Evolutionary conservation across 1,140 invertebrate genomes (phyloP).

Genomic region (Lethocerus indicus): DNA sequence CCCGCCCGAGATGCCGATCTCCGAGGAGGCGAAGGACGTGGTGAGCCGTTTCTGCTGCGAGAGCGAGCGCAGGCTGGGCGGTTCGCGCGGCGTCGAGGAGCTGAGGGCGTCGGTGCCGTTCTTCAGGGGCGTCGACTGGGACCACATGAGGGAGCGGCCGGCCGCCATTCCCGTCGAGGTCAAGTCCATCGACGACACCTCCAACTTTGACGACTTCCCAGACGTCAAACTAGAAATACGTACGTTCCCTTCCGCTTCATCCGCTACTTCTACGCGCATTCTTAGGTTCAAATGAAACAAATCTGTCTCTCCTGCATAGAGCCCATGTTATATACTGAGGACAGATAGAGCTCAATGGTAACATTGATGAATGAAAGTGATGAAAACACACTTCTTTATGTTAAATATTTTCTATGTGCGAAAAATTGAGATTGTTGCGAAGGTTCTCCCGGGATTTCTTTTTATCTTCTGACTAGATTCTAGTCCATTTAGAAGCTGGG

Average conservation of each 20-base stretch:
- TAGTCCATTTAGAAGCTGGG: too few relatives aligned
- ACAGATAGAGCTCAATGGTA: too few relatives aligned
- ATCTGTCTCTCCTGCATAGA: too few relatives aligned
- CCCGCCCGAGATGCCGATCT: conserved; percentile 97
- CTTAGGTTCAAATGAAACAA: background rate
- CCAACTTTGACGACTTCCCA: conserved; percentile 99
- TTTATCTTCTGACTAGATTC: too few relatives aligned
- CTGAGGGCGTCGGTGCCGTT: conserved; percentile 40
- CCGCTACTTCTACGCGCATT: conserved; percentile 1
- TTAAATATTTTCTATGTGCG: too few relatives aligned
- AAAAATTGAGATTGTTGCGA: too few relatives aligned
- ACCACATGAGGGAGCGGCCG: conserved; percentile 89
- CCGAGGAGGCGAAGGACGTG: conserved; percentile 76
- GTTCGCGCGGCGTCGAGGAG: conserved; percentile 48
- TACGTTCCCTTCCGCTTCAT: conserved; percentile 36
- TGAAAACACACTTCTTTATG: too few relatives aligned
- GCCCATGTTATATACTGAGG: too few relatives aligned
- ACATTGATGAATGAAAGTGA: too few relatives aligned
- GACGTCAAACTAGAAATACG: conserved; percentile 97
- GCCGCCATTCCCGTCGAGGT: conserved; percentile 94
- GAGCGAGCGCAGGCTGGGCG: conserved; percentile 72
- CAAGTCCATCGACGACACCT: conserved; percentile 89
- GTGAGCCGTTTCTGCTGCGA: conserved; percentile 89
- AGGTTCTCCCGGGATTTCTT: too few relatives aligned
- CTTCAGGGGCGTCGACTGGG: conserved; percentile 89